phyloP scores from a whole-genome alignment of 2,113 vertebrate species.

The Eolophus roseicapilla region DNA sequence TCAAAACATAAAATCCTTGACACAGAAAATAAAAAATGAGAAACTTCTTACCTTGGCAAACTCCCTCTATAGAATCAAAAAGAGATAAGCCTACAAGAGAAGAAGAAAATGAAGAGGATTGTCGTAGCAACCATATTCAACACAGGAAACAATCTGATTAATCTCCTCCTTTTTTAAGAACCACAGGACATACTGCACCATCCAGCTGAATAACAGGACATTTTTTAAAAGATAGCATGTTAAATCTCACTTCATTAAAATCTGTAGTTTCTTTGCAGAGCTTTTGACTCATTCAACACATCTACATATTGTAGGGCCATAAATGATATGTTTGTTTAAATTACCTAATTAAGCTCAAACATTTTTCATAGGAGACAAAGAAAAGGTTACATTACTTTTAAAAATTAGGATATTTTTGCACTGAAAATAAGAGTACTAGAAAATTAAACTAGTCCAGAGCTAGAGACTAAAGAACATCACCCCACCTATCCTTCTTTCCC shows the following conservation, averaged over 20 bases:
- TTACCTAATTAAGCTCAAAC: not conserved
- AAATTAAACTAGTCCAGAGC: not conserved
- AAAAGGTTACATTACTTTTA: not conserved
- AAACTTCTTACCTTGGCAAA: constrained; percentile 51
- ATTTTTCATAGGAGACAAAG: not conserved
- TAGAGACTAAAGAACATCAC: not conserved
- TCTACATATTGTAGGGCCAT: not conserved
- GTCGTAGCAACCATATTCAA: constrained; percentile 73
- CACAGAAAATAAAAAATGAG: constrained; percentile 31
- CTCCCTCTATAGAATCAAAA: constrained; percentile 59
- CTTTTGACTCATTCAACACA: constrained; percentile 21
- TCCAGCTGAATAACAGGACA: constrained; percentile 1
- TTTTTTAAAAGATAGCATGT: not conserved
- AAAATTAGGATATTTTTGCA: not conserved
- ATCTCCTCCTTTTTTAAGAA: not conserved
- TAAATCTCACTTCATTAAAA: not conserved
- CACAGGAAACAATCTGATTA: constrained; percentile 61
- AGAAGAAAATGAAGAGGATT: constrained; percentile 32
- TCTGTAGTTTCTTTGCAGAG: not conserved
- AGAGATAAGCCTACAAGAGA: constrained; percentile 45
- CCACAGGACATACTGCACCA: not conserved
- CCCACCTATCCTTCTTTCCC: not conserved
- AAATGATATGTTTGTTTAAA: not conserved
- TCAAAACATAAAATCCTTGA: constrained; percentile 20
- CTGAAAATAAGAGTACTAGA: not conserved